Percentiles rank a stretch among this genome's conserved stretches.
Evolutionary conservation across 2,113 vertebrate genomes (phyloP).

Genomic region (Chunga burmeisteri): DNA sequence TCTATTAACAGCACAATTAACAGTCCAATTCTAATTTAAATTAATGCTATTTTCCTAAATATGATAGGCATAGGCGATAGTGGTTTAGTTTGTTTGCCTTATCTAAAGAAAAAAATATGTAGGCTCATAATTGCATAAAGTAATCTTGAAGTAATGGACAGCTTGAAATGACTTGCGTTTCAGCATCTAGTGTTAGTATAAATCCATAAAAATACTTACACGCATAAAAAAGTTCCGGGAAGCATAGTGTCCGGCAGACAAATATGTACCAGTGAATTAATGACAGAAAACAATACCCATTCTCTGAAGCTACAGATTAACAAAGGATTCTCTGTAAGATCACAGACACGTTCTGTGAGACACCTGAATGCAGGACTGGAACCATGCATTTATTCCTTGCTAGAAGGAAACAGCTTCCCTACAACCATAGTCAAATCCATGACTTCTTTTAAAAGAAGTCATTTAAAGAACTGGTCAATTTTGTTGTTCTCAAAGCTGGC

Average conservation of each 20-base stretch:
- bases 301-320: background rate
- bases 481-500: background rate
- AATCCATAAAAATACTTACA: background rate
- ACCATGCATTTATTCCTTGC: background rate
- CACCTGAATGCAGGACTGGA: background rate
- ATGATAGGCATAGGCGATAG: background rate
- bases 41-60: constrained; percentile 16
- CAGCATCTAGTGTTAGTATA: background rate
- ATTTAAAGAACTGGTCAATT: background rate
- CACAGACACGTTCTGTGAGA: background rate
- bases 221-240: background rate
- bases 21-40: background rate
- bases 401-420: background rate
- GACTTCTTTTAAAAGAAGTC: background rate
- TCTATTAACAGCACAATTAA: background rate
- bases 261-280: background rate
- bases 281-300: background rate
- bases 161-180: constrained; percentile 4
- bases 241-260: background rate
- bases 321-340: background rate
- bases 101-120: background rate
- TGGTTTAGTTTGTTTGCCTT: constrained; percentile 31
- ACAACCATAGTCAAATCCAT: background rate
- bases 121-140: constrained; percentile 27
- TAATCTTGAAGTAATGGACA: constrained; percentile 15